phyloP scores from a whole-genome alignment of 2,888 invertebrate genomes.

The Nematopogon swammerdamellus region DNA sequence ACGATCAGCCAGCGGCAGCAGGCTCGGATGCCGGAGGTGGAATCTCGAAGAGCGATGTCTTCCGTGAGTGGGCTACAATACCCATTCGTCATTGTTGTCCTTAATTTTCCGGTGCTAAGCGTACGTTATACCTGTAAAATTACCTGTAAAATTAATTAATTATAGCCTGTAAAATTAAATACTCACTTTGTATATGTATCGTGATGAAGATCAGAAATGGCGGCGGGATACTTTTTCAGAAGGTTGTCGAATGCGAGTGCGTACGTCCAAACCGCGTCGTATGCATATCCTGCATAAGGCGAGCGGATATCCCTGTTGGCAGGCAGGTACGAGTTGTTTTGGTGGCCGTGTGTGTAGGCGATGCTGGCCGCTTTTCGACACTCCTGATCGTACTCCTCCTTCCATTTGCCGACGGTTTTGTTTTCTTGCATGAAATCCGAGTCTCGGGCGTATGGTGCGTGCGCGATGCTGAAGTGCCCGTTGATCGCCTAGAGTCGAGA shows the following conservation, averaged over 20 bases:
- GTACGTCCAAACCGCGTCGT: slow-evolving; percentile 81
- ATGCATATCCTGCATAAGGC: slow-evolving; percentile 71
- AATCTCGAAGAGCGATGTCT: too few species aligned
- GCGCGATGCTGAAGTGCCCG: slow-evolving; percentile 69
- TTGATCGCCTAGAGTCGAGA: slow-evolving; percentile 57
- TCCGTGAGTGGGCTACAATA: too few species aligned
- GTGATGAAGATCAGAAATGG: slow-evolving; percentile 18
- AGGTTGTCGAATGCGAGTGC: slow-evolving; percentile 67
- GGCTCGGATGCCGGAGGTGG: too few species aligned
- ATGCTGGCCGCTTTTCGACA: slow-evolving; percentile 8
- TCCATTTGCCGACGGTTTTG: slow-evolving; percentile 63
- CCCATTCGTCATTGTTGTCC: too few species aligned
- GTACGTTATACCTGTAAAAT: too few species aligned
- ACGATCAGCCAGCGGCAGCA: too few species aligned
- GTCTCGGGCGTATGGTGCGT: slow-evolving; percentile 63
- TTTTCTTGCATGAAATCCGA: slow-evolving; percentile 61
- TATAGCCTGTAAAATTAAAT: too few species aligned
- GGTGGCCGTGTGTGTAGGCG: background rate
- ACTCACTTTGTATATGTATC: slow-evolving; percentile 45
- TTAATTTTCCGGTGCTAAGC: too few species aligned
- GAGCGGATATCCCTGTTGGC: slow-evolving; percentile 31
- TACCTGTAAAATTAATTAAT: too few species aligned
- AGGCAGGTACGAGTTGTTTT: slow-evolving; percentile 7
- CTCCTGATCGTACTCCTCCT: slow-evolving; percentile 33
- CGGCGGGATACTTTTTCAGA: slow-evolving; percentile 57